Evolutionary conservation across 2,888 invertebrate species (phyloP).

Genomic region (Cistogaster globosa): DNA sequence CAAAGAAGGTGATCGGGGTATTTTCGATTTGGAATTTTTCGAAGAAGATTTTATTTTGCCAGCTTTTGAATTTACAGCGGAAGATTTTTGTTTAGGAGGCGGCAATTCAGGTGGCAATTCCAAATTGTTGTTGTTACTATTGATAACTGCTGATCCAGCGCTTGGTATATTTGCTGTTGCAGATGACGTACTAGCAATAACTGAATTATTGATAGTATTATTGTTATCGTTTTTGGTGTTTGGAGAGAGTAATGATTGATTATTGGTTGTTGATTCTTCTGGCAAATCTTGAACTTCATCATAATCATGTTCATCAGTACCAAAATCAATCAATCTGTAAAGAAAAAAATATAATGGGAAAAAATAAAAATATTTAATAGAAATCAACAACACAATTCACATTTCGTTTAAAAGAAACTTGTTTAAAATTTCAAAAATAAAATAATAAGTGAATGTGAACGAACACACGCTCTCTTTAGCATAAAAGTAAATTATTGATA

Average conservation of each 20-base stretch:
- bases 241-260: slow-evolving; percentile 67
- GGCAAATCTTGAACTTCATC: slow-evolving; percentile 80
- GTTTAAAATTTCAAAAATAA: too few species aligned
- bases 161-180: slow-evolving; percentile 47
- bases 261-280: slow-evolving; percentile 77
- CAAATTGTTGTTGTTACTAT: slow-evolving; percentile 60
- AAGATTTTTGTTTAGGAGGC: slow-evolving; percentile 78
- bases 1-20: slow-evolving; percentile 79
- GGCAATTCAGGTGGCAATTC: slow-evolving; percentile 77
- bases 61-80: slow-evolving; percentile 76
- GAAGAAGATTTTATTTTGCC: slow-evolving; percentile 69
- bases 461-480: too few species aligned
- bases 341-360: background rate
- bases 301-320: slow-evolving; percentile 80
- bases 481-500: too few species aligned
- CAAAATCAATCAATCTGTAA: slow-evolving; percentile 81
- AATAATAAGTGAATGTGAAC: too few species aligned
- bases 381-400: too few species aligned
- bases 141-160: slow-evolving; percentile 24
- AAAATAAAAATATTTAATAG: background rate
- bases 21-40: slow-evolving; percentile 78
- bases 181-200: slow-evolving; percentile 33
- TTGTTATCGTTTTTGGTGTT: slow-evolving; percentile 62
- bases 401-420: too few species aligned
- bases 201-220: slow-evolving; percentile 61